Base-by-base conservation (phyloP, 2,113 vertebrate species). In the Aviceda subcristata region DNA sequence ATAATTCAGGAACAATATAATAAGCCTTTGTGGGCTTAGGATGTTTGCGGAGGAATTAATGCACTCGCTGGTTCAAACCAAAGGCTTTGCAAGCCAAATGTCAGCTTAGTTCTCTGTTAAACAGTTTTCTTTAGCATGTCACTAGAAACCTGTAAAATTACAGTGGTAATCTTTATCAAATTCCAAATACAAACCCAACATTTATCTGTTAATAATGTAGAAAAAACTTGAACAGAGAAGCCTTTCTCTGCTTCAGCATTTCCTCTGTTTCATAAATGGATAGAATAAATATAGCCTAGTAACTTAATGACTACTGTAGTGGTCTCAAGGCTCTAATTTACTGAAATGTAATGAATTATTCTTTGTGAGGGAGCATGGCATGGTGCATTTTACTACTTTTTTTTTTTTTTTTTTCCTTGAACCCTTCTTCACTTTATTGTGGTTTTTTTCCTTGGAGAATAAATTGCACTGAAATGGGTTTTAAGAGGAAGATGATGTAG, bases 41-140 rank as follows among this genome's bases (percentile, higher is more conserved):
- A 80, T 95, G 66, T 96, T 96, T 97, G 85, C 81, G 71, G 81
- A 71, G 75, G 81, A 90, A 96, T 97, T 96, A 97, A 89, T 68
- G 36, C 18, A 81, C 66, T 88, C 3, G 3, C 67, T 81, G 51
- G 38, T 94, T 88, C 86, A 94, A 91, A 53, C 46, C 30, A 53
- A 57, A 80, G 93, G 60, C 90, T 97, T 92, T 92, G 51, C 21
- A 89, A 94, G 84, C 57, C 78, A 88, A 77, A 74, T 92, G 88
- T 64, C 86, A 91, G 57, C 27, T 91, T 60, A 76, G 74, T 53
- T 88, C 74, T 87, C 56, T 76, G 50, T 50, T 94, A 60, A 85
- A 45, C 51, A 73, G 36, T 59, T 85, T 36, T 75, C 63, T 91
- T 75, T 51, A 74, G 34, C 1, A 2, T 55, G 32, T 81, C 60